These are phyloP conservation scores for Magallana gigas DNA, from an alignment of 1,140 invertebrate species.

Conservation along the genomic window DNA sequence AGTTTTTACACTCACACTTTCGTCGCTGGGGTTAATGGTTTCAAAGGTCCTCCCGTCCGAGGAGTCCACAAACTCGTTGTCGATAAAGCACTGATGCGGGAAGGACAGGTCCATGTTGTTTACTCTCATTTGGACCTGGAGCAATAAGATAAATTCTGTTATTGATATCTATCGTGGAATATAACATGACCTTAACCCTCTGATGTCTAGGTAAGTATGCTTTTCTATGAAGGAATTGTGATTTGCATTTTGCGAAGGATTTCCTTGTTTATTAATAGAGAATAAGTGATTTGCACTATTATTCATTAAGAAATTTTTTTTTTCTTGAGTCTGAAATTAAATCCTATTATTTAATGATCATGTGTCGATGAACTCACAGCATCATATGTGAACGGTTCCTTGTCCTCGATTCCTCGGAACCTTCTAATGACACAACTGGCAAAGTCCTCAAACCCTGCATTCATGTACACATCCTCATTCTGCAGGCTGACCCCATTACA, in stretches of 20 bases:
- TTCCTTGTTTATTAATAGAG: too few species aligned
- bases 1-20: conserved; percentile 82
- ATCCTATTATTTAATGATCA: too few species aligned
- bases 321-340: too few species aligned
- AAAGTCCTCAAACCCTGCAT: conserved; percentile 92
- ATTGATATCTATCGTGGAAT: too few species aligned
- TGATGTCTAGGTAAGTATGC: too few species aligned
- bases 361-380: conserved; percentile 81
- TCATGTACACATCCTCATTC: conserved; percentile 96
- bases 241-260: too few species aligned
- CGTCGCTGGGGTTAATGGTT: conserved; percentile 92
- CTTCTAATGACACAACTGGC: conserved; percentile 84
- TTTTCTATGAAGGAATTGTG: too few species aligned
- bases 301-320: too few species aligned
- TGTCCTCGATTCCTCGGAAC: conserved; percentile 82
- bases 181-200: too few species aligned
- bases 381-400: conserved; percentile 84
- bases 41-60: conserved; percentile 83
- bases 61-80: conserved; percentile 93
- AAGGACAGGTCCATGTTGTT: conserved; percentile 93
- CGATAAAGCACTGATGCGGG: conserved; percentile 92
- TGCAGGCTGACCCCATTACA: conserved; percentile 86
- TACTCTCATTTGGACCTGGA: conserved; percentile 82
- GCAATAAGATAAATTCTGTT: too few species aligned
- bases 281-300: too few species aligned